These are phyloP conservation scores for Festucalex cinctus DNA, from an alignment of 2,113 vertebrate species.

Conservation along the genomic window DNA sequence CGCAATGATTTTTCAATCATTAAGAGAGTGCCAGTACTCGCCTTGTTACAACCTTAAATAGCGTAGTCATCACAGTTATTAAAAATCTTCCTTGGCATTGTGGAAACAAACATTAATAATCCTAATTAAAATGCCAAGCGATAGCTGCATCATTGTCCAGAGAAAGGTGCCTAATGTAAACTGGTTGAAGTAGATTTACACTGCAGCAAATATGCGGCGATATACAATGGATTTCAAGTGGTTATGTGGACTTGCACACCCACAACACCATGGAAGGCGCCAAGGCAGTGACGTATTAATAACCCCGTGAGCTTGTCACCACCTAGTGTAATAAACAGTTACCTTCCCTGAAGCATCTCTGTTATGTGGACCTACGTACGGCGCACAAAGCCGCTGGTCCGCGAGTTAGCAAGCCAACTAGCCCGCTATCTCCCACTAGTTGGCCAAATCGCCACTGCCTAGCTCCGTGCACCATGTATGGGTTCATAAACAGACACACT, in stretches of 20 bases:
- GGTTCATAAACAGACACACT: too few species aligned
- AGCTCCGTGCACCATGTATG: too few species aligned
- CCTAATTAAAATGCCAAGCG: background rate
- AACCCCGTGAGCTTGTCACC: too few species aligned
- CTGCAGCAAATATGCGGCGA: slow-evolving; percentile 1
- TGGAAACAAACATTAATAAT: slow-evolving; percentile 13
- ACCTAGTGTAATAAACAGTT: too few species aligned
- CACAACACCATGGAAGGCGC: too few species aligned
- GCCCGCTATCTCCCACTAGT: too few species aligned
- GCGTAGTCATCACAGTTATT: slow-evolving; percentile 20
- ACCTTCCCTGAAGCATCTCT: too few species aligned
- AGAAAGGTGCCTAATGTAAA: slow-evolving; percentile 16
- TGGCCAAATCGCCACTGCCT: too few species aligned
- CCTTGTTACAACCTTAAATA: slow-evolving; percentile 22
- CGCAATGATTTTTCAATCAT: slow-evolving; percentile 14
- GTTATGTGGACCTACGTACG: too few species aligned
- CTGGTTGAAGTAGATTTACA: background rate
- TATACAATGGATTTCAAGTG: background rate
- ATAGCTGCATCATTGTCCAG: slow-evolving; percentile 9
- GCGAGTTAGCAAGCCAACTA: too few species aligned
- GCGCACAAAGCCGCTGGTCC: too few species aligned
- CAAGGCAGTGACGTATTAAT: too few species aligned
- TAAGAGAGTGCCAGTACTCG: slow-evolving; percentile 17
- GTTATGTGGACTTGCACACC: background rate
- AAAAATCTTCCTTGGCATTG: slow-evolving; percentile 21